Evolutionary conservation across 2,113 vertebrate genomes (phyloP).

Genomic region (Daubentonia madagascariensis): DNA sequence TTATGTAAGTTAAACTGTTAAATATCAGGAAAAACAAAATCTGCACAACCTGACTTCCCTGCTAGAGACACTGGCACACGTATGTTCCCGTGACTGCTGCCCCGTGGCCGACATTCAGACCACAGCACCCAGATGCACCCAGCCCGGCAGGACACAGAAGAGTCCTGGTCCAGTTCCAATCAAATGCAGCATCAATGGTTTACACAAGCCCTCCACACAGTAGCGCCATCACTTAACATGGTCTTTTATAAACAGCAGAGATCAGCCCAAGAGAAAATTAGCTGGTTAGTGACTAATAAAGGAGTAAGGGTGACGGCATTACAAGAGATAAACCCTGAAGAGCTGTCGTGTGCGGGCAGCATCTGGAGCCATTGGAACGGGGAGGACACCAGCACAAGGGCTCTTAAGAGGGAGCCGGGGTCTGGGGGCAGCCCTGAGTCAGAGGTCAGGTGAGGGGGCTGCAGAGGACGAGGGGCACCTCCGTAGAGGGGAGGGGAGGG

Average conservation of each 20-base stretch:
- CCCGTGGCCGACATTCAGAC: not conserved
- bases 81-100: not conserved
- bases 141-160: not conserved
- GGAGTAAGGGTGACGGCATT: not conserved
- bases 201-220: accelerated
- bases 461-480: not conserved
- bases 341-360: not conserved
- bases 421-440: not conserved
- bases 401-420: not conserved
- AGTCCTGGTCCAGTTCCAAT: not conserved
- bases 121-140: not conserved
- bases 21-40: not conserved
- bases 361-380: not conserved
- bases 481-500: not conserved
- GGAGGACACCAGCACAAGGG: not conserved
- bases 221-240: accelerated
- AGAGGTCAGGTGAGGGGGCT: not conserved
- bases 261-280: not conserved
- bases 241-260: not conserved
- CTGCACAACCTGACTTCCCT: not conserved
- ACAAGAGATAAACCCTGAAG: not conserved
- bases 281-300: not conserved
- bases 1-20: not conserved
- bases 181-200: accelerated
- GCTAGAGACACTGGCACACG: not conserved